A percentile compares a stretch with the other conserved stretches of the same genome.
These are phyloP conservation scores for Trachymyrmex cornetzi DNA, from an alignment of 1,140 invertebrate genomes.

Conservation along the genomic window DNA sequence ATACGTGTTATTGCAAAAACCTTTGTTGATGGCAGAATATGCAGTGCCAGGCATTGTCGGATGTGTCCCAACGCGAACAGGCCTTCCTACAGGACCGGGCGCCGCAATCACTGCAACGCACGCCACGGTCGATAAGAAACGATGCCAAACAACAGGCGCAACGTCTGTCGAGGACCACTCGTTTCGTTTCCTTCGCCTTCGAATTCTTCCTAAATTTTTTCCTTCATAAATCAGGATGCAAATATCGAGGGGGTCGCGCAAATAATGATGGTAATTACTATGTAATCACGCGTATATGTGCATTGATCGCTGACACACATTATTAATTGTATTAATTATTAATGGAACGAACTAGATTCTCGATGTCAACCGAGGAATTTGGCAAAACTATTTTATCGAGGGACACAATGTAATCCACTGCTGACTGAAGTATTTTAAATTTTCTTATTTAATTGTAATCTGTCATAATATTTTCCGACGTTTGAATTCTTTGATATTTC, in stretches of 20 bases:
- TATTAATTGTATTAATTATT: neutral
- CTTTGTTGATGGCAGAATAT: slow-evolving; percentile 83
- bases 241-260: neutral
- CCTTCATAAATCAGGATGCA: neutral
- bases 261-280: neutral
- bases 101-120: slow-evolving; percentile 81
- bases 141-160: slow-evolving; percentile 84
- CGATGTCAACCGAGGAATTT: no score
- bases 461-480: no score
- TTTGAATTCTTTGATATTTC: no score
- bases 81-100: slow-evolving; percentile 78
- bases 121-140: slow-evolving; percentile 77
- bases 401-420: no score
- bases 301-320: neutral
- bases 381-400: no score
- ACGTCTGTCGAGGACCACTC: slow-evolving; percentile 72
- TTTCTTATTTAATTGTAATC: no score
- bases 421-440: no score
- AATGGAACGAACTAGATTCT: no score
- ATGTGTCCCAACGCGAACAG: slow-evolving; percentile 80
- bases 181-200: slow-evolving; percentile 62
- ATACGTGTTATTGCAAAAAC: slow-evolving; percentile 65
- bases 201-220: slow-evolving; percentile 75
- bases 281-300: neutral
- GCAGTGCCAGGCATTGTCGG: slow-evolving; percentile 80